Conservation (phyloP, 2,888 invertebrate species). For the Brenthis ino region DNA sequence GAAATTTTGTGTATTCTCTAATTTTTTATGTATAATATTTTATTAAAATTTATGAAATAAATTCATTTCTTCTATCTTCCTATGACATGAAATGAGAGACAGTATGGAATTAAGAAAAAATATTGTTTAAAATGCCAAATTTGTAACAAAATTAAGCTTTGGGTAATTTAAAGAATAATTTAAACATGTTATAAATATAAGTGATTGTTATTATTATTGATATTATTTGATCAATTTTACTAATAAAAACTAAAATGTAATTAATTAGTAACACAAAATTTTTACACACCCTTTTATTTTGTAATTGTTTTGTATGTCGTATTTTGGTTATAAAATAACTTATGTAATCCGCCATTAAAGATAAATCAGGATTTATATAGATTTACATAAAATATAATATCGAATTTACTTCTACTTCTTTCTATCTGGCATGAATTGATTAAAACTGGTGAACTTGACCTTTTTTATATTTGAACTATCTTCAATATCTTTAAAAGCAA, state of each 20-base stretch:
- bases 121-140: background rate
- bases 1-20: too few relatives aligned
- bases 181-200: background rate
- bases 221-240: background rate
- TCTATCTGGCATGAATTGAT: slow-evolving; percentile 1
- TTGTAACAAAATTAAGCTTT: background rate
- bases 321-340: background rate
- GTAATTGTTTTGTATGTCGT: background rate
- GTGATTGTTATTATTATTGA: slow-evolving; percentile 7
- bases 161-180: background rate
- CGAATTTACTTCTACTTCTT: slow-evolving; percentile 5
- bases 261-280: background rate
- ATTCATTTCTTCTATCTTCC: too few relatives aligned
- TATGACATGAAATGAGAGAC: too few relatives aligned
- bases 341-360: background rate
- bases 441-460: slow-evolving; percentile 3
- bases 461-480: background rate
- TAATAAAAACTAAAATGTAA: background rate
- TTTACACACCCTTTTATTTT: background rate
- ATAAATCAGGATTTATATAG: background rate
- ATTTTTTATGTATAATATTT: too few relatives aligned
- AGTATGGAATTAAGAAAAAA: background rate
- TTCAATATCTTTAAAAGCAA: too few relatives aligned
- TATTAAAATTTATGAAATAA: too few relatives aligned
- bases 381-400: slow-evolving; percentile 4